These are phyloP conservation scores for Hepsetus odoe DNA, from an alignment of 2,113 vertebrate genomes.

Conservation along the genomic window DNA sequence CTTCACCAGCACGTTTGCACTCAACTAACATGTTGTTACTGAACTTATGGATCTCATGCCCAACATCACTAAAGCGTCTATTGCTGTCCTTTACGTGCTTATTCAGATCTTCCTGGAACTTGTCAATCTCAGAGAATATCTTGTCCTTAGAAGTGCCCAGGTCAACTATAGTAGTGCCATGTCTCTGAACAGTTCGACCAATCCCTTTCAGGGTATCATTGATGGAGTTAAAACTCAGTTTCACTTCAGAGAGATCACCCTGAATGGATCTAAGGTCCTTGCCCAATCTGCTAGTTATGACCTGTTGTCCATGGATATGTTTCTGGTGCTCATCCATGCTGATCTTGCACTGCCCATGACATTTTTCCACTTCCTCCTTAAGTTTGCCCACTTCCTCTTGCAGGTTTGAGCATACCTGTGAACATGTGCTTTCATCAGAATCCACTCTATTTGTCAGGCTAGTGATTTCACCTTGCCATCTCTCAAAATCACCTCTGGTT, in stretches of 20 bases:
- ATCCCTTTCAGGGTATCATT: constrained; percentile 83
- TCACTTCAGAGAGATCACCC: constrained; percentile 78
- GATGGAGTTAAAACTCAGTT: constrained; percentile 78
- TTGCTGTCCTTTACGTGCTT: constrained; percentile 76
- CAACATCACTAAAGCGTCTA: constrained; percentile 72
- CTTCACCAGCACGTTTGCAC: constrained; percentile 68
- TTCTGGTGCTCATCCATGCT: constrained; percentile 67
- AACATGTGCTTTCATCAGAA: constrained; percentile 72
- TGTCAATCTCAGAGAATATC: constrained; percentile 81
- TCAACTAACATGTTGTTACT: constrained; percentile 68
- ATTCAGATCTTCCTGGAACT: constrained; percentile 75
- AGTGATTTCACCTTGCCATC: constrained; percentile 69
- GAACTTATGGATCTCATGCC: constrained; percentile 69
- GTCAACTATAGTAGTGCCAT: constrained; percentile 75
- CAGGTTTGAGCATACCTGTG: constrained; percentile 79
- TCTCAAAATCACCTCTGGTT: constrained; percentile 69
- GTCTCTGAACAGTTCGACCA: constrained; percentile 78
- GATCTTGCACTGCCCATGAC: constrained; percentile 60
- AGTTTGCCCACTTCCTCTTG: constrained; percentile 81
- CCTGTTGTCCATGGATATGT: constrained; percentile 79
- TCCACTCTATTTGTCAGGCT: constrained; percentile 64
- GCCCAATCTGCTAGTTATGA: constrained; percentile 72
- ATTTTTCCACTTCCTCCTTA: constrained; percentile 79
- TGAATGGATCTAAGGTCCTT: constrained; percentile 82
- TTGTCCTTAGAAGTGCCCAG: constrained; percentile 76